Base-by-base conservation (phyloP, 2,113 vertebrate species). In the Nicator chloris region DNA sequence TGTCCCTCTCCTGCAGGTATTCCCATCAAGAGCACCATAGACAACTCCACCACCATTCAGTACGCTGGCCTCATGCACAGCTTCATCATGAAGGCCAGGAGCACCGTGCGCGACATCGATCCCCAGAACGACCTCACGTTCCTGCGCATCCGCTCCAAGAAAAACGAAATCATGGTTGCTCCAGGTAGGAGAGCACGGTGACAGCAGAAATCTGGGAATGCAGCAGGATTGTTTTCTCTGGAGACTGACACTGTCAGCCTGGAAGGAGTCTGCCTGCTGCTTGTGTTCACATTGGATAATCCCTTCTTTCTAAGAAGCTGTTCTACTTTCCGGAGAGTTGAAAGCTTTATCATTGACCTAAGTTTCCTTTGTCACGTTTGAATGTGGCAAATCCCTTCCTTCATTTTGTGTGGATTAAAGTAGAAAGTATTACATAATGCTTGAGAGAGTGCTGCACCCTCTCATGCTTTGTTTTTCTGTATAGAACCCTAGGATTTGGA, bases 151-250 rank as follows among this genome's bases (percentile, higher is more conserved):
- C 99, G 99, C 82, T 99, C 99, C 97, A 99, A 99, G 98, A 99
- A 99, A 96, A 99, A 99, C 3, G 99, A 99, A 88, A 99, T 99
- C 96, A 99, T 99, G 99, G 98, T 99, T 44, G 99, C 99, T 69
- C 99, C 99, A 97, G 99, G 99, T 99, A 97, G 97, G 73, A 53
- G 9, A 26, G 33, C 9, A 30, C 33, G 27, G 11, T 3, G 6
- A 63, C 27, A 59, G 49, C 22, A 33, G 82, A 15, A 14, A 2
- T 28, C 18, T 21, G 81, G 70, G 40, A 14, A 33, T 56, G 28
- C 33, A 33, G 45, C 68, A 69, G 39, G 31, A 10, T 44, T 23
- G n/a, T 42, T 53, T 39, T 39, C 47, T 44, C 2, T 0, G 20
- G 30, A 13, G 24, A 22, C 23, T 23, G 57, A 22, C 4, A 1